A percentile compares a stretch with the other conserved stretches of the same genome.
phyloP scores from a whole-genome alignment of 2,888 invertebrate genomes.

The Bombylius major region DNA sequence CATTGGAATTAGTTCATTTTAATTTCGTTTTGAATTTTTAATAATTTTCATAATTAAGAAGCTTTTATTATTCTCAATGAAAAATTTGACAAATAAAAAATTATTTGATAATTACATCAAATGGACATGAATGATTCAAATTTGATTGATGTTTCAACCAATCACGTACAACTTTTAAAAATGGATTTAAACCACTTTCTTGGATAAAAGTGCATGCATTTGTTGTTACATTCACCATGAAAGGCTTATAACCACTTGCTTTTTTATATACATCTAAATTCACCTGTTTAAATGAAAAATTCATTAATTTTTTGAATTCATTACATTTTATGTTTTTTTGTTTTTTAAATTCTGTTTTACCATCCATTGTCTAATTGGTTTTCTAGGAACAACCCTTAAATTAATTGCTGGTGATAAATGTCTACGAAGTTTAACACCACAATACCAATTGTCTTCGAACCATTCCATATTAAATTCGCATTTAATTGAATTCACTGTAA shows the following conservation, averaged over 20 bases:
- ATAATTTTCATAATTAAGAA: neutral
- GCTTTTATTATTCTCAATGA: neutral
- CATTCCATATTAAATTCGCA: neutral
- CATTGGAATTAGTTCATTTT: too few relatives aligned
- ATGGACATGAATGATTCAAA: neutral
- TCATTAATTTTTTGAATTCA: neutral
- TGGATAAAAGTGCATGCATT: neutral
- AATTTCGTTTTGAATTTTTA: neutral
- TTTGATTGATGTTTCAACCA: neutral
- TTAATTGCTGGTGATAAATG: neutral
- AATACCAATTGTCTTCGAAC: neutral
- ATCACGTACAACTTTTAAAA: neutral
- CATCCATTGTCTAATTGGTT: neutral
- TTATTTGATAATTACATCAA: neutral
- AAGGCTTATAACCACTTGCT: neutral
- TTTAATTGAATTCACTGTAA: neutral
- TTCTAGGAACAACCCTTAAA: neutral
- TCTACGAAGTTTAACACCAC: neutral
- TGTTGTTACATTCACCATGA: neutral
- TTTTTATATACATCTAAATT: neutral
- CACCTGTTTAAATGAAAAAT: neutral
- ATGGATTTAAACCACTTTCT: neutral
- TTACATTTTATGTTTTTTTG: neutral
- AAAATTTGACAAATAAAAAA: neutral
- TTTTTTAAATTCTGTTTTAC: neutral